Base-by-base conservation (phyloP, 2,113 vertebrate genomes). In the Galbula dea region DNA sequence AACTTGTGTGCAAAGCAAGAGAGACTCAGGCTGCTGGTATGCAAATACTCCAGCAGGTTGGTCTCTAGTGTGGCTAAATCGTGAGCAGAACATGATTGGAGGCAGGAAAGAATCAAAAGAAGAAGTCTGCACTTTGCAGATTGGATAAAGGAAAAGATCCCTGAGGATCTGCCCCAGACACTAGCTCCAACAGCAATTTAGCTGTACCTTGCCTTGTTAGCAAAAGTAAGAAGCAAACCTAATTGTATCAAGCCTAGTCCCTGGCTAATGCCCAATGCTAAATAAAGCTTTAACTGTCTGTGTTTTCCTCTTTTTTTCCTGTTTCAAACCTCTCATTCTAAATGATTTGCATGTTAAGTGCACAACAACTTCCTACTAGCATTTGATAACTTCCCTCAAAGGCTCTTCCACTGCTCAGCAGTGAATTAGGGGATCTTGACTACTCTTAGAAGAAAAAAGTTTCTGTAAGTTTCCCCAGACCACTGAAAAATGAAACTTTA, bases 401-500 rank as follows among this genome's bases (percentile, higher is more conserved):
- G 20, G 29, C 13, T 65, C 16, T 83, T 74, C 39, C 36, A 21
- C 13, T 36, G 12, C 6, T 67, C 15, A 45, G 11, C 22, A 65
- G 6, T 43, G 34, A 58, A 21, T 63, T 36, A 76, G 27, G 46
- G 15, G 10, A 13, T 43, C 23, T 51, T 36, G 22, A 62, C 27
- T 27, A 52, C 10, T 19, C 22, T 19, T 62, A 51, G 18, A 43
- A 81, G 13, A 22, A 68, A 89, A 95, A 94, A 30, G 7, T 72
- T 91, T 86, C 39, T 87, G 46, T 84, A 71, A 83, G 20, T 91
- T 93, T 61, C 36, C 18, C 14, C 43, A 96, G 96, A 71, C 27
- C 75, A 57, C 55, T 73, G 79, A 84, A 97, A 96, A 93, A n/a
- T 81, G 67, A 94, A 97, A 87, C 21, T 77, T 46, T n/a, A 89